Base-by-base conservation (phyloP, 2,888 invertebrate genomes). In the Allolobophora icterica region DNA sequence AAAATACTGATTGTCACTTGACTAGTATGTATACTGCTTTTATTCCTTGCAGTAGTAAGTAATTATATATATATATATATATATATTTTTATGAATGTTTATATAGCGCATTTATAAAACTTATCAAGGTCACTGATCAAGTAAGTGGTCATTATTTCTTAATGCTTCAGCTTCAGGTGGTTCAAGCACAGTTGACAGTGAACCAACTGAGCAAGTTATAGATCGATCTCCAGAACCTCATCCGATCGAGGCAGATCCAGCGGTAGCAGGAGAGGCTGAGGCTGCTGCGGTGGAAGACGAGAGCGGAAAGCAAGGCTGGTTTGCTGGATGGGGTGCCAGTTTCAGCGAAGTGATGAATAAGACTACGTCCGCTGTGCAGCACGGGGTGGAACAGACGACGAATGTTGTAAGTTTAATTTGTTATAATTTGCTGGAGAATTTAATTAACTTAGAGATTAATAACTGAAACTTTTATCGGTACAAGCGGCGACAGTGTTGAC, bases 281-380 rank as follows among this genome's bases (percentile, higher is more conserved):
- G 17, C 42, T 21, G 33, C 42, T 33, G 45, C 42, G 45, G 35
- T 33, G 33, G 89, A 91, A 11, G 89, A 91, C 17, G 89, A 34
- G 21, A 42, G 35, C 15, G 45, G 40, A 34, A 91, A 89, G 52
- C 45, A 91, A 33, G 90, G 42, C 13, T 42, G 84, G 94, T 94
- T 94, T 91, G 93, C 94, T 13, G 92, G 93, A 13, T 94, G 94
- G 94, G 94, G 94, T 17, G 93, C 94, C 24, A 94, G 94, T 91
- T 92, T 95, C 45, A 94, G 94, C 45, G 93, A 93, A 90, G 94
- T 94, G 58, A 94, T 95, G 33, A 94, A 94, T 90, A 93, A 93
- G 90, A 94, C 91, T 30, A 91, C 91, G 33, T 38, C 84, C 13
- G 91, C 84, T 24, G 90, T 91, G 52, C 91, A 92, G 38, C 84